Conservation (phyloP, 64 coral and sea anemone species). For the Anthopleura sola region DNA sequence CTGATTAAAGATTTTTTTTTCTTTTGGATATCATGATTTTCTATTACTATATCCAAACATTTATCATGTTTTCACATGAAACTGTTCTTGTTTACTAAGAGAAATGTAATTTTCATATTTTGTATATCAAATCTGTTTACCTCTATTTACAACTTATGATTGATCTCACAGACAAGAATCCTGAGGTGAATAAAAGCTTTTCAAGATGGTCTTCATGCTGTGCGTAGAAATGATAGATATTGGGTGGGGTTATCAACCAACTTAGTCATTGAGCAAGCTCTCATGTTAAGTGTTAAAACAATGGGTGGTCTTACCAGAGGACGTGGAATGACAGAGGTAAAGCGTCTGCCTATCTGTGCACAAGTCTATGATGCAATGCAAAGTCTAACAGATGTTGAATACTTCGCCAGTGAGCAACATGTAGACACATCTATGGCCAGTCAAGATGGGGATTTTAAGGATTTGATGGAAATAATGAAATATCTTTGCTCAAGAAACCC, state of each 20-base stretch:
- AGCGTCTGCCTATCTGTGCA: conserved; percentile 7
- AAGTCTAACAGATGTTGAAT: conserved; percentile 27
- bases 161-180: conserved; percentile 14
- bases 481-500: conserved; percentile 30
- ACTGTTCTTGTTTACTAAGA: not conserved
- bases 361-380: conserved; percentile 26
- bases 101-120: too few relatives aligned
- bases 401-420: conserved; percentile 24
- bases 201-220: conserved; percentile 2
- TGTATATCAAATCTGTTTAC: conserved; percentile 13
- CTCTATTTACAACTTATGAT: not conserved
- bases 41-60: not conserved
- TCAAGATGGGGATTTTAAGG: conserved; percentile 20
- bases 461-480: not conserved
- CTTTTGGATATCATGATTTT: not conserved
- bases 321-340: not conserved
- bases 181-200: conserved; percentile 1
- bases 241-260: conserved; percentile 19
- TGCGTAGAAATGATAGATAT: not conserved
- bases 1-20: not conserved
- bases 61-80: not conserved
- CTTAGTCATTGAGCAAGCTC: conserved; percentile 24
- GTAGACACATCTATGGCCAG: conserved; percentile 24
- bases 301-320: conserved; percentile 22
- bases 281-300: conserved; percentile 26